phyloP scores from a whole-genome alignment of 2,797 vertebrate genomes.

The Poliocrania exsul region DNA sequence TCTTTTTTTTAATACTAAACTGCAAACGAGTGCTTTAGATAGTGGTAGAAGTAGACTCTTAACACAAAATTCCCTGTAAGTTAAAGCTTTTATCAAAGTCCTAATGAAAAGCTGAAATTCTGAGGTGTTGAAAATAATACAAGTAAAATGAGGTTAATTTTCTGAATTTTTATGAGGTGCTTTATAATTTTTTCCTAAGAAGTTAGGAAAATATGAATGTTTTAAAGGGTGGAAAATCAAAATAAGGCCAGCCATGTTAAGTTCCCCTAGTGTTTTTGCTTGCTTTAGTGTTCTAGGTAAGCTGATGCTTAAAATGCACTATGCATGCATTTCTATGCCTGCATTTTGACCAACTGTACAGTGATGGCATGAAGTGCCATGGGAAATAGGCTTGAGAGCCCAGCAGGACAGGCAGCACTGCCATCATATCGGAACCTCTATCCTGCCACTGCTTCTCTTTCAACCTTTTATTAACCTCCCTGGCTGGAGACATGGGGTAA shows the following conservation, averaged over 20 bases:
- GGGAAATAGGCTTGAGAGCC: not conserved
- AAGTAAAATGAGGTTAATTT: not conserved
- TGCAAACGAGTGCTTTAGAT: not conserved
- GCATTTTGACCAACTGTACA: not conserved
- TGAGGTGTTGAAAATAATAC: not conserved
- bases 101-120: not conserved
- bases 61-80: not conserved
- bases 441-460: not conserved
- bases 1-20: not conserved
- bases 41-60: not conserved
- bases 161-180: not conserved
- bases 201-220: not conserved
- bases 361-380: not conserved
- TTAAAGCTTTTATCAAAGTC: not conserved
- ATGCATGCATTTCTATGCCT: not conserved
- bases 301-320: not conserved
- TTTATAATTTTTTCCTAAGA: not conserved
- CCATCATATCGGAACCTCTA: not conserved
- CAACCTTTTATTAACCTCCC: slow-evolving; percentile 1
- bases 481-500: not conserved
- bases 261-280: not conserved
- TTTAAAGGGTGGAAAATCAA: not conserved
- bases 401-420: not conserved
- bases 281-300: not conserved
- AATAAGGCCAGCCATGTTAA: not conserved